Evolutionary conservation across 2,113 vertebrate species (phyloP).

Genomic region (Capreolus pygargus): DNA sequence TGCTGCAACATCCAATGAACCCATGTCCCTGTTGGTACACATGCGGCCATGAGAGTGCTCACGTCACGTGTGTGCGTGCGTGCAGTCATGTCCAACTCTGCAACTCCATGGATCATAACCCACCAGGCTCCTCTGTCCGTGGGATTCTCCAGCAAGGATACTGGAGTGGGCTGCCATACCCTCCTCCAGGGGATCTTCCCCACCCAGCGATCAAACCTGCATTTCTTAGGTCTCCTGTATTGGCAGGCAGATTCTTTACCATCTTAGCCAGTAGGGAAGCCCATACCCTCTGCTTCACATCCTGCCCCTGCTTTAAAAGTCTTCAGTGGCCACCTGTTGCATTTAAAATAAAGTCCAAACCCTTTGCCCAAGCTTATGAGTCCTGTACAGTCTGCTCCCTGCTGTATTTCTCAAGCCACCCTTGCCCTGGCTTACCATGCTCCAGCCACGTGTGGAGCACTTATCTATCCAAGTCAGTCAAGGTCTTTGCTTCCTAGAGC

Average conservation of each 20-base stretch:
- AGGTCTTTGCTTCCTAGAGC: neutral
- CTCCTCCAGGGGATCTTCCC: neutral
- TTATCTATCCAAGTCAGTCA: neutral
- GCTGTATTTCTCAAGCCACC: neutral
- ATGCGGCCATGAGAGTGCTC: neutral
- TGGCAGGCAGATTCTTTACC: neutral
- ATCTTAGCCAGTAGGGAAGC: neutral
- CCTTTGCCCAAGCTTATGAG: neutral
- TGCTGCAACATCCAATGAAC: no score
- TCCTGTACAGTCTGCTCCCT: neutral
- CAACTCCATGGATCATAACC: neutral
- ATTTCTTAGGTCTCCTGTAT: neutral
- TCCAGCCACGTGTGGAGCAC: neutral
- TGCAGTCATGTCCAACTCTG: neutral
- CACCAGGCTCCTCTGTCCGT: neutral
- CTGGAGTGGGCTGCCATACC: neutral
- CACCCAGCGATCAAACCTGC: neutral
- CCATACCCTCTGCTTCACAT: neutral
- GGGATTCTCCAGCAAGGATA: neutral
- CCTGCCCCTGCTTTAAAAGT: neutral
- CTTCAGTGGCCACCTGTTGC: neutral
- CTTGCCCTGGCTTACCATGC: neutral
- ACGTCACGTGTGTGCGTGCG: neutral
- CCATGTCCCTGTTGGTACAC: neutral
- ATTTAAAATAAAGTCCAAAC: neutral